Conservation (phyloP, 1,140 invertebrate species). For the Scaptomyza graminum region DNA sequence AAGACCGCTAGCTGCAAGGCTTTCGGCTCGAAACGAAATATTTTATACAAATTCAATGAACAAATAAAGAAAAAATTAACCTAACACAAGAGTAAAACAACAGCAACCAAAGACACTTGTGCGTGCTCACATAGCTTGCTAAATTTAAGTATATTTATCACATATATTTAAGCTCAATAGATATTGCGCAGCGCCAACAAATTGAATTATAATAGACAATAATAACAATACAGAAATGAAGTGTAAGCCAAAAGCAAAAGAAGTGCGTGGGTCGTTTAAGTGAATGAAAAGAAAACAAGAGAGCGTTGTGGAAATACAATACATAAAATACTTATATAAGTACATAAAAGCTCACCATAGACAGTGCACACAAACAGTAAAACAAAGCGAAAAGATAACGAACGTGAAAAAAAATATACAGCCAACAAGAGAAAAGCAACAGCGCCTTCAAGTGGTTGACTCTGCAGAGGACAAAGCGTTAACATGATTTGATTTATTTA, state of each 20-base stretch:
- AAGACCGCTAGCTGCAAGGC: no score
- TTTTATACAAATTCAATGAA: slow-evolving; percentile 56
- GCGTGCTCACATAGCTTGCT: slow-evolving; percentile 13
- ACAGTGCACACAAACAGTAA: slow-evolving; percentile 32
- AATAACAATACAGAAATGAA: slow-evolving; percentile 53
- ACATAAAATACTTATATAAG: slow-evolving; percentile 40
- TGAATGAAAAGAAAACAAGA: slow-evolving; percentile 33
- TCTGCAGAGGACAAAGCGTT: slow-evolving; percentile 51
- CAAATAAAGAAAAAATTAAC: slow-evolving; percentile 60
- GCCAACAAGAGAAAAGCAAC: slow-evolving; percentile 13
- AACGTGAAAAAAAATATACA: slow-evolving; percentile 5
- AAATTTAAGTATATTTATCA: slow-evolving; percentile 64
- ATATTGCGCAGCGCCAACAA: slow-evolving; percentile 34
- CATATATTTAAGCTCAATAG: slow-evolving; percentile 38
- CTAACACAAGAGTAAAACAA: slow-evolving; percentile 30
- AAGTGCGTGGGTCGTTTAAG: slow-evolving; percentile 17
- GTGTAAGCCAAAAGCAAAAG: slow-evolving; percentile 44
- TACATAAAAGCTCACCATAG: slow-evolving; percentile 29
- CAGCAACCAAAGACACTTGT: slow-evolving; percentile 3
- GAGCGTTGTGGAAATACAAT: slow-evolving; percentile 26
- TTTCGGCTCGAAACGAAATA: slow-evolving; percentile 12
- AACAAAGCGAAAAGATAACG: slow-evolving; percentile 38
- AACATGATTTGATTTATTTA: slow-evolving; percentile 69
- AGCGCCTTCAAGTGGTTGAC: slow-evolving; percentile 46
- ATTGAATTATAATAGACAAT: slow-evolving; percentile 62